These are phyloP conservation scores for Ceratitis capitata DNA, from an alignment of 1,140 invertebrate genomes.

Conservation along the genomic window DNA sequence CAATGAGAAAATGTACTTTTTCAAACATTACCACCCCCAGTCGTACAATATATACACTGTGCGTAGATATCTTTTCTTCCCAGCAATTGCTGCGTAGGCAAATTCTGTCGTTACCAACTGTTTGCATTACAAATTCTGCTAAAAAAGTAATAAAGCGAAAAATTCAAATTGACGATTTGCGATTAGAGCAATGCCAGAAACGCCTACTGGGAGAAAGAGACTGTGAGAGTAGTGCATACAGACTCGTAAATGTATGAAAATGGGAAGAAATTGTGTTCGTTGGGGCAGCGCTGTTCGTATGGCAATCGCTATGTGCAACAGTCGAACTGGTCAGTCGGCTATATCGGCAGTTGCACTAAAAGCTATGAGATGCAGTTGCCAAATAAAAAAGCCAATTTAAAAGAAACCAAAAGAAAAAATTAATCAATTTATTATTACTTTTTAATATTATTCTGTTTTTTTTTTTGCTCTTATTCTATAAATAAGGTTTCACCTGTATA, in stretches of 20 bases:
- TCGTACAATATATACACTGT: background rate
- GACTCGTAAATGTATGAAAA: background rate
- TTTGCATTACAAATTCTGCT: background rate
- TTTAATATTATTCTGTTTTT: too few species aligned
- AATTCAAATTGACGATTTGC: conserved; percentile 12
- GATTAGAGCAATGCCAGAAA: conserved; percentile 14
- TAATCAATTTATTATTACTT: too few species aligned
- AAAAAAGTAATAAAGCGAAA: background rate
- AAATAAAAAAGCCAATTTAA: background rate
- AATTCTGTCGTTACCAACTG: conserved; percentile 18
- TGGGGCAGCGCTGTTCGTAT: background rate
- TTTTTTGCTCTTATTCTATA: too few species aligned
- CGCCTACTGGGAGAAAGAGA: background rate
- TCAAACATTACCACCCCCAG: background rate
- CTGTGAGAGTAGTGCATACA: background rate
- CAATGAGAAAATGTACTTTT: background rate
- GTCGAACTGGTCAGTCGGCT: background rate
- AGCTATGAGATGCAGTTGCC: background rate
- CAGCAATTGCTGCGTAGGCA: background rate
- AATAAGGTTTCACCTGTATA: too few species aligned
- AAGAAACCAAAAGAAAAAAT: too few species aligned
- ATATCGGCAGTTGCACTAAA: background rate
- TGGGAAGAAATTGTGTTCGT: background rate
- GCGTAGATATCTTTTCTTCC: background rate
- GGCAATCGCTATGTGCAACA: background rate